Evolutionary conservation across 2,797 vertebrate genomes (phyloP), one percentile per base, ranked within the genome.

Genomic region (Tachyglossus aculeatus): DNA sequence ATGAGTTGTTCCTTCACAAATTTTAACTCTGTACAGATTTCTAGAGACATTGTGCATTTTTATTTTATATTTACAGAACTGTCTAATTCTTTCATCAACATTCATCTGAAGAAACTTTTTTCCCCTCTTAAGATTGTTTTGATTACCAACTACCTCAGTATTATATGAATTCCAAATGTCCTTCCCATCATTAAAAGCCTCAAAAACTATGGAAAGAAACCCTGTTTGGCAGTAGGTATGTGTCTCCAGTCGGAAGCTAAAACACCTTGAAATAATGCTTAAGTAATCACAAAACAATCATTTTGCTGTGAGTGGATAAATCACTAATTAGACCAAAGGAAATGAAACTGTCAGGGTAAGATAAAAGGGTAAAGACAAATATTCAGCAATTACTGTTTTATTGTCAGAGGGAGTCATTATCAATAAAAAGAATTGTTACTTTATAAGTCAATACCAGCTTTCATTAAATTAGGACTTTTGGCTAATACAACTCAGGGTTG

Each of bases 311-410:
- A 87, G 69, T 66, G 66, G 57, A 39, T 38, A 56, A 91, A 57
- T 74, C 82, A 43, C 78, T 93, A 91, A 94, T 91, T 91, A 90
- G 78, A 83, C 27, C 54, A 81, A 88, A 73, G 74, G 77, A 90
- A 90, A 88, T 79, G 86, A 88, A 92, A 69, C 74, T 75, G 79
- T 68, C 72, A 43, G 7, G 47, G 50, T 34, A 65, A 82, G 73
- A 79, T 83, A 81, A 87, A 89, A 86, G 81, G 69, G 77, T 40
- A 52, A 56, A 57, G 54, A 68, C 80, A 82, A 89, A 83, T 29
- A 77, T 85, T 58, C 67, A 84, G 62, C 86, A 87, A 86, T 87
- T 82, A 78, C 64, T 53, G 55, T 70, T 76, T 60, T 74, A 77
- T 57, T 32, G 1, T 55, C 59, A 66, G 70, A 36, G 48, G 74